Percentiles rank a stretch among this genome's conserved stretches.
Conservation (phyloP, 2,888 invertebrate species). For the Meteorus cinctellus region DNA sequence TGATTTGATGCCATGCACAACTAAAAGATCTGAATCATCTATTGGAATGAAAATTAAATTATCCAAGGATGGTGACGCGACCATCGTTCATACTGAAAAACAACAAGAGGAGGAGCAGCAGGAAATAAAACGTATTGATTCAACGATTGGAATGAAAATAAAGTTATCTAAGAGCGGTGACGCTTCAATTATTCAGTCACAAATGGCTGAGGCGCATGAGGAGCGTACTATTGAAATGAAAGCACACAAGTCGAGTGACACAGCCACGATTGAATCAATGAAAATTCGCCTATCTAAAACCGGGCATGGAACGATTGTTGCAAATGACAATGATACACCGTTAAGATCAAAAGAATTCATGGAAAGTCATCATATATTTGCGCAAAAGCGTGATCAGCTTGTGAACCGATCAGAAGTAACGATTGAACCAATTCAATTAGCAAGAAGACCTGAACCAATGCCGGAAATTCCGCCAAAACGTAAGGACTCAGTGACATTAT, state of each 20-base stretch:
- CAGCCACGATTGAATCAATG: constrained; percentile 59
- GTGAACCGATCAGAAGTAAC: constrained; percentile 60
- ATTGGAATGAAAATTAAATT: constrained; percentile 69
- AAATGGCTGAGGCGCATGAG: constrained; percentile 36
- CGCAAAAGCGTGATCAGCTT: constrained; percentile 52
- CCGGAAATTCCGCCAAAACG: constrained; percentile 61
- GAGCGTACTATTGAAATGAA: constrained; percentile 39
- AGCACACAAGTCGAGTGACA: constrained; percentile 49
- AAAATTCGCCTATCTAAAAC: constrained; percentile 69
- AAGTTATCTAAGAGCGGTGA: constrained; percentile 69
- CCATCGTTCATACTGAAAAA: constrained; percentile 63
- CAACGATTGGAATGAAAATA: constrained; percentile 70
- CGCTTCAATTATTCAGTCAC: constrained; percentile 58
- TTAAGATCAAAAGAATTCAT: constrained; percentile 45
- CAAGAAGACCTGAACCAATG: constrained; percentile 50
- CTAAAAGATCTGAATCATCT: constrained; percentile 45
- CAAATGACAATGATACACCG: constrained; percentile 57
- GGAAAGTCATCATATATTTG: constrained; percentile 37
- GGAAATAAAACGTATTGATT: constrained; percentile 61
- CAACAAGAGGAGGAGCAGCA: constrained; percentile 50
- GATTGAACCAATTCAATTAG: constrained; percentile 62
- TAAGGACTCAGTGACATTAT: constrained; percentile 63
- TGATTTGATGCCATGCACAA: constrained; percentile 16
- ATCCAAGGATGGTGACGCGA: constrained; percentile 66
- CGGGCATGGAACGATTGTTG: constrained; percentile 68